Base-by-base conservation (phyloP, 2,113 vertebrate genomes). In the Lipophrys pholis region DNA sequence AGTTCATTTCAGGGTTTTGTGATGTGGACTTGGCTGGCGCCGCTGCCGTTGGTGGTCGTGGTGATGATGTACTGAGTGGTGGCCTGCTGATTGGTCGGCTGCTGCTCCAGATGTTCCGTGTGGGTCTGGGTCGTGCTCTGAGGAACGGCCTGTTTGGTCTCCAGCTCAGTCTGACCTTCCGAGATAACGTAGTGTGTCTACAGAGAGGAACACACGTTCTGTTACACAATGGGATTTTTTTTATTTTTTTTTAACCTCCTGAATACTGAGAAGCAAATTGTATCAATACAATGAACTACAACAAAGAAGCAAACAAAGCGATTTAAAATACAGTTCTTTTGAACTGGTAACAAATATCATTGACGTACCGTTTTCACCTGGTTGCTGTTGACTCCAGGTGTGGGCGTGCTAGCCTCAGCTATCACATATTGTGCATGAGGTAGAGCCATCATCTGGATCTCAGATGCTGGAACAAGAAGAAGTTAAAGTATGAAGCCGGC, bases 391-490 rank as follows among this genome's bases (percentile, higher is more conserved):
- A 92, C 94, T n/a, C 94, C 93, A 3, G 95, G 93, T 51, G 95
- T 96, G 0, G 97, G 97, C 0, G 96, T 93, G 40, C 94, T 94
- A 0, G 96, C 89, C 76, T 98, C 98, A n/a, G 98, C 94, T 8
- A 99, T 97, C 82, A 99, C 97, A 0, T 98, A 99, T 83, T 99
- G 98, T 35, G 96, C 89, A 6, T 98, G 96, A 30, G 97, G 98
- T 64, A 99, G 94, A 16, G 97, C 83, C 97, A 99, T 98, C 97
- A 98, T 99, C 92, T 99, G 97, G 88, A 99, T 97, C 91, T 99
- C 97, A 5, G 97, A 97, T 0, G 97, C 97, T 98, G 83, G 46
- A 82, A 83, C 30, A 43, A 52, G 0, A 45, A 65, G 42, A 62
- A 2, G 8, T 8, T 11, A 1, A 64, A 43, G 8, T 14, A 41